Base-by-base conservation (phyloP, 2,797 vertebrate species). In the Distichodus sexfasciatus region DNA sequence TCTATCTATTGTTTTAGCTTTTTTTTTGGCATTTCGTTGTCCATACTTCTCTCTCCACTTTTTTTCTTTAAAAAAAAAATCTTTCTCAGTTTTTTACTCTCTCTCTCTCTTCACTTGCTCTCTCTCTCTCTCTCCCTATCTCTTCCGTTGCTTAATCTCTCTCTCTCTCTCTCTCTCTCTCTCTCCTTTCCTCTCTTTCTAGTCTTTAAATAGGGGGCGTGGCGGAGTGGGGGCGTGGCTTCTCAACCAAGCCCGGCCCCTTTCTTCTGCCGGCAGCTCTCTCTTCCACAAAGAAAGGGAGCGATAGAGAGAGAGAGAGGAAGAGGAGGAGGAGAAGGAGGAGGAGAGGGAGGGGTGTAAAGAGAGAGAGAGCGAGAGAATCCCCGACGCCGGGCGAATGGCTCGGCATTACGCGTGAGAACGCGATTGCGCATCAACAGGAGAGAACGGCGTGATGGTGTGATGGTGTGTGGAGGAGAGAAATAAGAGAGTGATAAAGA, bases 141-240 rank as follows among this genome's bases (percentile, higher is more conserved):
- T 23, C 15, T 24, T 28, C 10, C 43, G 4, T 12, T 21, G 6
- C 1, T 10, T 23, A 2, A 1, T 59, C 11, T 9, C 6, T 12
- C 24, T 6, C 14, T 29, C 12, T 6, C 1, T 82, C 78, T 80
- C n/a, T 43, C 38, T 63, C 26, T 35, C 24, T 53, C 36, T 7
- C 35, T 9, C 41, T 14, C 46, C 31, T 15, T n/a, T n/a, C n/a
- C 29, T 50, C 31, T 23, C 29, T 29, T 6, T 14, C n/a, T n/a
- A n/a, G n/a, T n/a, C n/a, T n/a, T n/a, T n/a, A n/a, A n/a, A n/a
- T n/a, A n/a, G n/a, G n/a, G n/a, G n/a, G n/a, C n/a, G n/a, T n/a
- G n/a, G n/a, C n/a, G n/a, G n/a, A n/a, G n/a, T n/a, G 76, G 78
- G 81, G 90, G 88, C 84, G 87, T 88, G 84, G 86, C 83, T 77